Percentiles rank a stretch among this genome's conserved stretches.
These are phyloP conservation scores for Perccottus glenii DNA, from an alignment of 2,113 vertebrate genomes.

Conservation along the genomic window DNA sequence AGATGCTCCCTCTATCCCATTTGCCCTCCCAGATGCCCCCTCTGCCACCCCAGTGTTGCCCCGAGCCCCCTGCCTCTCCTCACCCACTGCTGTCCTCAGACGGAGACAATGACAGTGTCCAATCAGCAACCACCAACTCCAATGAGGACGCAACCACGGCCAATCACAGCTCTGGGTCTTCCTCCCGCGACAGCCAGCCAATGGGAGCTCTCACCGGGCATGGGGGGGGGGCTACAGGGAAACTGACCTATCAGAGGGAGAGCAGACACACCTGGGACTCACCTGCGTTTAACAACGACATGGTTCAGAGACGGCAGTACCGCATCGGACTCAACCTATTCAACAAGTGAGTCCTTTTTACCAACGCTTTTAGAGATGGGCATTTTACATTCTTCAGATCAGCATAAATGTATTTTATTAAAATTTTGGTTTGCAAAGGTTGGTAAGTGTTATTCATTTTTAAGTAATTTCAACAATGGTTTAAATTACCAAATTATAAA, in stretches of 20 bases:
- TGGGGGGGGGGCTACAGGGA: slow-evolving; percentile 69
- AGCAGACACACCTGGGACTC: slow-evolving; percentile 92
- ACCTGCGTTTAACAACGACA: slow-evolving; percentile 90
- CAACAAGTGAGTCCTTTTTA: slow-evolving; percentile 82
- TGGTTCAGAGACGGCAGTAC: slow-evolving; percentile 90
- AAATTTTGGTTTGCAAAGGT: too few species aligned
- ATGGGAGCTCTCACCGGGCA: slow-evolving; percentile 28
- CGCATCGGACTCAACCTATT: slow-evolving; percentile 93
- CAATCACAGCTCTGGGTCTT: slow-evolving; percentile 93
- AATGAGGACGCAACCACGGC: slow-evolving; percentile 87
- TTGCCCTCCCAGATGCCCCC: slow-evolving; percentile 65
- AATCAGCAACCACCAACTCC: slow-evolving; percentile 90
- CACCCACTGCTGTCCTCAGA: slow-evolving; percentile 82
- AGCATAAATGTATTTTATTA: too few species aligned
- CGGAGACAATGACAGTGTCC: slow-evolving; percentile 90
- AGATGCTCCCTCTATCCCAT: too few species aligned
- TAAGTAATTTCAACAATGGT: too few species aligned
- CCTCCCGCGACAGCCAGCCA: slow-evolving; percentile 89
- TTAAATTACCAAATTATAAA: too few species aligned
- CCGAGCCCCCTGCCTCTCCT: slow-evolving; percentile 75
- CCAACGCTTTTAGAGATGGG: too few species aligned
- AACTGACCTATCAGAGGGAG: slow-evolving; percentile 91
- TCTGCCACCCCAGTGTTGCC: slow-evolving; percentile 73
- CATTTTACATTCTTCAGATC: too few species aligned
- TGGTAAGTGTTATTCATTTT: too few species aligned